Evolutionary conservation across 2,113 vertebrate species (phyloP).

Genomic region (Megalops atlanticus): DNA sequence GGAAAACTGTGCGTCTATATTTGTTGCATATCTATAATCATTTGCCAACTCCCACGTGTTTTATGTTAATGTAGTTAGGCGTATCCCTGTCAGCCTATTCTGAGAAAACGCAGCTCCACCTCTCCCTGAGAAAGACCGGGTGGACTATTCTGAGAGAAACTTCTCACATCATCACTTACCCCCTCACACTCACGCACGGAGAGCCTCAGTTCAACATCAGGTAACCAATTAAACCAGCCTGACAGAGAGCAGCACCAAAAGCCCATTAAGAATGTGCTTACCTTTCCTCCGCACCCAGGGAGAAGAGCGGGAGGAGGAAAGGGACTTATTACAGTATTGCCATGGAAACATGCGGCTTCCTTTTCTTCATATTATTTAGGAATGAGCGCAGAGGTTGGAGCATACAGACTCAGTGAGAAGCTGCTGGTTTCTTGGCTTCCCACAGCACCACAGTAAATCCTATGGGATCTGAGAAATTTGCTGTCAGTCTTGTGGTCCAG

Average conservation of each 20-base stretch:
- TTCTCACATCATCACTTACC: no score
- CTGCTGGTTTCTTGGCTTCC: neutral
- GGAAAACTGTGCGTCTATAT: conserved; percentile 2
- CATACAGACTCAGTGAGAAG: neutral
- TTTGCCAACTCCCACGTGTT: neutral
- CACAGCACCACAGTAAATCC: neutral
- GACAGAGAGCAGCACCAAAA: neutral
- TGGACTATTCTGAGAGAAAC: neutral
- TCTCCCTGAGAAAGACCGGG: neutral
- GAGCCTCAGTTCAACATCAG: neutral
- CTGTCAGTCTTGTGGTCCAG: neutral
- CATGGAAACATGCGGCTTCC: conserved; percentile 25
- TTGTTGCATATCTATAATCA: conserved; percentile 1
- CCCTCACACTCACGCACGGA: neutral
- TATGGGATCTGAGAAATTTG: neutral
- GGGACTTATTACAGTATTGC: neutral
- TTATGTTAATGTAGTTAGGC: neutral
- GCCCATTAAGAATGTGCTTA: neutral
- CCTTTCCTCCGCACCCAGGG: neutral
- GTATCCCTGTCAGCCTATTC: neutral
- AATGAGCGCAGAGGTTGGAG: neutral
- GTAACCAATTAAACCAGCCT: conserved; percentile 20
- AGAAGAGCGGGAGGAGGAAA: neutral
- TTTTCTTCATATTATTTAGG: conserved; percentile 3
- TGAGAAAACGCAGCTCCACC: neutral